Conservation (phyloP, 1,140 invertebrate species). For the Zaprionus taronus region DNA sequence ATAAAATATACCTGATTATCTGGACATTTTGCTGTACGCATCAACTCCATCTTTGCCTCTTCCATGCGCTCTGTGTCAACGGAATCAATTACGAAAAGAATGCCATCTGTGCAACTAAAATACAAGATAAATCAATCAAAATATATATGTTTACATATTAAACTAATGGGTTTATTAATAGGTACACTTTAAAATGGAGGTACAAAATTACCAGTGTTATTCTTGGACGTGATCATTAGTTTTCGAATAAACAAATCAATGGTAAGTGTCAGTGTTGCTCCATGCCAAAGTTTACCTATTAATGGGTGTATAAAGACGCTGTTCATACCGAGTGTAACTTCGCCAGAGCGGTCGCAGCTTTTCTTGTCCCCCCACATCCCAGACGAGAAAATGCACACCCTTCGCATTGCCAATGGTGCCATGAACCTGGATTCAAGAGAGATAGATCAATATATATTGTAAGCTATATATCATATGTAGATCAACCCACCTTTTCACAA, state of each 20-base stretch:
- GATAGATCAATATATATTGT: not conserved
- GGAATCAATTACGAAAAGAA: slow-evolving; percentile 96
- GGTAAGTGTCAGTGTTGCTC: too few relatives aligned
- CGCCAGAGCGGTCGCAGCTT: slow-evolving; percentile 96
- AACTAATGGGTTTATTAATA: too few relatives aligned
- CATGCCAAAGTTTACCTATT: too few relatives aligned
- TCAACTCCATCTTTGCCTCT: slow-evolving; percentile 97
- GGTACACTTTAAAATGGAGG: too few relatives aligned
- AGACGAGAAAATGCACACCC: slow-evolving; percentile 94
- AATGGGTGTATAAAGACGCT: too few relatives aligned
- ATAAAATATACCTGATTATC: slow-evolving; percentile 88
- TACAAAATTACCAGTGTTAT: too few relatives aligned
- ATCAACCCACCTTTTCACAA: slow-evolving; percentile 93
- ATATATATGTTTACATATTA: not conserved
- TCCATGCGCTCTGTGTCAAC: slow-evolving; percentile 96
- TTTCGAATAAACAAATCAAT: too few relatives aligned
- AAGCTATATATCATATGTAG: not conserved
- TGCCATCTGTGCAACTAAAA: slow-evolving; percentile 93
- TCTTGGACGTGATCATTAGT: too few relatives aligned
- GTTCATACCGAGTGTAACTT: slow-evolving; percentile 90
- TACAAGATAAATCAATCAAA: not conserved
- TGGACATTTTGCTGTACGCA: slow-evolving; percentile 93
- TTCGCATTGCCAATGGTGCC: slow-evolving; percentile 91
- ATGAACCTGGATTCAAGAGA: slow-evolving; percentile 76
- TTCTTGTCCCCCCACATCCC: slow-evolving; percentile 97